Conservation (phyloP, 2,888 invertebrate species). For the Euplagia quadripunctaria region DNA sequence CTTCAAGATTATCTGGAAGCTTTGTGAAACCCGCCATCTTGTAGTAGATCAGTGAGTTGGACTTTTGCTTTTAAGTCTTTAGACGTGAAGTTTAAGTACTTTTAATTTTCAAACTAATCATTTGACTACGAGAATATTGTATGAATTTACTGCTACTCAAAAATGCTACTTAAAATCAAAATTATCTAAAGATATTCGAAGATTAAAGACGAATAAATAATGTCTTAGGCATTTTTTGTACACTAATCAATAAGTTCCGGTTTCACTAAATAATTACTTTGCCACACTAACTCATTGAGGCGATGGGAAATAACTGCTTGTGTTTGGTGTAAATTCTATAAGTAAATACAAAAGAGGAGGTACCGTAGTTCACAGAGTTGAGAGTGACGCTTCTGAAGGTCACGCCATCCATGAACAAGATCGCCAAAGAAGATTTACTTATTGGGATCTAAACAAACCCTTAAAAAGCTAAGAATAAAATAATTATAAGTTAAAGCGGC, state of each 20-base stretch:
- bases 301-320: not conserved
- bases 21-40: too few relatives aligned
- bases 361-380: not conserved
- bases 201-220: constrained; percentile 23
- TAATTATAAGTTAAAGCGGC: too few relatives aligned
- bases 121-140: too few relatives aligned
- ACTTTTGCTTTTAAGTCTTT: too few relatives aligned
- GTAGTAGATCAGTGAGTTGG: too few relatives aligned
- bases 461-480: too few relatives aligned
- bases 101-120: too few relatives aligned
- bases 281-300: constrained; percentile 10
- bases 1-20: too few relatives aligned
- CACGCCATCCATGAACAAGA: too few relatives aligned
- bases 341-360: not conserved
- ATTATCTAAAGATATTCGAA: constrained; percentile 19
- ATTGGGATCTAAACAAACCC: not conserved
- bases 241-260: constrained; percentile 28
- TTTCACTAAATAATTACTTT: constrained; percentile 30
- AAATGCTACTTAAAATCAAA: too few relatives aligned
- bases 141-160: too few relatives aligned
- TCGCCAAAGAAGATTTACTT: not conserved
- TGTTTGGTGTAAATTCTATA: not conserved
- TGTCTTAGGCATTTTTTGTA: constrained; percentile 15
- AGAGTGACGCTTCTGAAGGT: not conserved
- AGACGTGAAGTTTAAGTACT: too few relatives aligned